Conservation (phyloP, 2,888 invertebrate species). For the Tridacna crocea region DNA sequence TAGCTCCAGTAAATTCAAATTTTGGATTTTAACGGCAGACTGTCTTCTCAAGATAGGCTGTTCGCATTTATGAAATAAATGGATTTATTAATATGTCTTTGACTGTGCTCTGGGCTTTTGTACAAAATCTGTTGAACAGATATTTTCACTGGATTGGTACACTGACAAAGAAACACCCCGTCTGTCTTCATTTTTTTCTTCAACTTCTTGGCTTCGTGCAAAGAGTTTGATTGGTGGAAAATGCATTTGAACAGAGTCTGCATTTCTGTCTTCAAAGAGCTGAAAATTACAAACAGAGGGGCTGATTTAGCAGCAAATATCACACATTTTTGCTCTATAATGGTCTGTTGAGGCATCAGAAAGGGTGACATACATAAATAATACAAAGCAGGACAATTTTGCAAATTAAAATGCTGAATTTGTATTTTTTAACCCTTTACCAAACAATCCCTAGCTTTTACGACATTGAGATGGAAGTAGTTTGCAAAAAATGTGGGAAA, state of each 20-base stretch:
- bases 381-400: no score
- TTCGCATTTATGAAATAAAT: conserved; percentile 51
- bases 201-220: conserved; percentile 1
- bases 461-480: no score
- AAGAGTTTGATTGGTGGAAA: conserved; percentile 8
- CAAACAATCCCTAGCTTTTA: no score
- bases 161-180: conserved; percentile 20
- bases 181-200: conserved; percentile 1
- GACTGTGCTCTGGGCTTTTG: background rate
- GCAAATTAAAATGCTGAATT: no score
- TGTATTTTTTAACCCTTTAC: no score
- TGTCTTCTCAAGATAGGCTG: conserved; percentile 23
- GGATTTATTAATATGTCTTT: conserved; percentile 53
- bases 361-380: no score
- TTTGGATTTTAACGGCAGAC: conserved; percentile 41
- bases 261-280: background rate
- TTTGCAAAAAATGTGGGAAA: no score
- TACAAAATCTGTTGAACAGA: background rate
- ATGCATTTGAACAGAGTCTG: background rate
- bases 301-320: no score
- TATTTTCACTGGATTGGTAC: conserved; percentile 12
- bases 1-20: conserved; percentile 43
- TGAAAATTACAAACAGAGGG: background rate
- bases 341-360: no score
- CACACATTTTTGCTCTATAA: no score